Conservation (phyloP, 2,113 vertebrate species). For the Callospermophilus lateralis region DNA sequence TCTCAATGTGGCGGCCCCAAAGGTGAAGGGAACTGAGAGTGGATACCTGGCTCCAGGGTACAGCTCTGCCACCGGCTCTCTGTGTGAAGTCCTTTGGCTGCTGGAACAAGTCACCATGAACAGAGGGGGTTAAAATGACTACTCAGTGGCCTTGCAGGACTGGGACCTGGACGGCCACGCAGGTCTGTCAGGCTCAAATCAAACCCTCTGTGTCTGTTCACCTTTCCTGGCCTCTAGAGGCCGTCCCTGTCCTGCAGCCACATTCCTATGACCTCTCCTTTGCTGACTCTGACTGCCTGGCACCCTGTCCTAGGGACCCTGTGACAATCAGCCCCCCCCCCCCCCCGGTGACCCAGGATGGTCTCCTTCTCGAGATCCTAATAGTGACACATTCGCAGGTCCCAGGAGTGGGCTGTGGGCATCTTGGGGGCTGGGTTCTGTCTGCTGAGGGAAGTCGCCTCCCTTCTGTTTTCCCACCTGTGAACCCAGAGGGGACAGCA, state of each 20-base stretch:
- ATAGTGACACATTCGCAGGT: background rate
- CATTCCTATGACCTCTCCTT: background rate
- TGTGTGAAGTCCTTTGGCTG: background rate
- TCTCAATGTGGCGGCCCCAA: background rate
- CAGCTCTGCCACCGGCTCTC: background rate
- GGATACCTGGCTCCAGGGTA: background rate
- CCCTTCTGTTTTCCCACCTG: background rate
- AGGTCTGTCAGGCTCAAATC: background rate
- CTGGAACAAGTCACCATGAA: background rate
- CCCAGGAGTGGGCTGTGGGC: background rate
- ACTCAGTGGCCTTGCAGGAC: background rate
- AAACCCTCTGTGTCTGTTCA: too few relatives aligned
- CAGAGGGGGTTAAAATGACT: background rate
- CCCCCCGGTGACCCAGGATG: background rate
- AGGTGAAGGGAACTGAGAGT: background rate
- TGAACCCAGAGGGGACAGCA: background rate
- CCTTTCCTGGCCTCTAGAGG: background rate
- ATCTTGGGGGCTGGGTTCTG: background rate
- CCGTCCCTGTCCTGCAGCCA: accelerated
- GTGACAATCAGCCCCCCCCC: too few relatives aligned
- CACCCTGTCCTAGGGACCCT: background rate
- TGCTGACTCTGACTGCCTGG: too few relatives aligned
- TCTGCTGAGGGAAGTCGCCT: background rate
- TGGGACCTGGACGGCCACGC: background rate
- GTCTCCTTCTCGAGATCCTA: background rate